phyloP scores from a whole-genome alignment of 2,797 vertebrate species.

The Dallia pectoralis region DNA sequence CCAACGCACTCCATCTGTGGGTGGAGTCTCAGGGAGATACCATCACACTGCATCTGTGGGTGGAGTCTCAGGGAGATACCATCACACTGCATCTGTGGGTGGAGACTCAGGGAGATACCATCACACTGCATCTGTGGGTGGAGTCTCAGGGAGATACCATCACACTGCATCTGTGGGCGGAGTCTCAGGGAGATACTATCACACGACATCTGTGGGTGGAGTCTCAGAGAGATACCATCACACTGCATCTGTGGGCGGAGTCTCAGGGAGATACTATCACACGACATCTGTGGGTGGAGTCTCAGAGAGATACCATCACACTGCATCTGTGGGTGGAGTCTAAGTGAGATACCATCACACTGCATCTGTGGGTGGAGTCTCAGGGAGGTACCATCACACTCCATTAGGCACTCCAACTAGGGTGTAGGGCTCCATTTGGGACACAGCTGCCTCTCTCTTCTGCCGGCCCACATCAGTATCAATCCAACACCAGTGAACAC shows the following conservation, averaged over 20 bases:
- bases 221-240: slow-evolving; percentile 31
- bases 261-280: slow-evolving; percentile 26
- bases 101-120: slow-evolving; percentile 38
- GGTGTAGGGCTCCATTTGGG: background rate
- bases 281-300: slow-evolving; percentile 52
- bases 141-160: slow-evolving; percentile 35
- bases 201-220: slow-evolving; percentile 49
- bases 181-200: slow-evolving; percentile 34
- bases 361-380: slow-evolving; percentile 55
- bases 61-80: slow-evolving; percentile 39
- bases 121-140: slow-evolving; percentile 45
- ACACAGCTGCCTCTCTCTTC: background rate
- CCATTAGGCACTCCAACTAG: background rate
- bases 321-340: slow-evolving; percentile 54
- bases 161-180: slow-evolving; percentile 46
- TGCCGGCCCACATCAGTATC: slow-evolving; percentile 69
- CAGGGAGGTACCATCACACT: too few species aligned
- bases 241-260: slow-evolving; percentile 50
- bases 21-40: slow-evolving; percentile 50
- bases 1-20: slow-evolving; percentile 40
- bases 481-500: slow-evolving; percentile 69
- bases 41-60: slow-evolving; percentile 53
- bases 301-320: slow-evolving; percentile 23
- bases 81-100: slow-evolving; percentile 42
- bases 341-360: slow-evolving; percentile 14